These are phyloP conservation scores for Phalera bucephala DNA, from an alignment of 2,888 invertebrate genomes.

Conservation along the genomic window DNA sequence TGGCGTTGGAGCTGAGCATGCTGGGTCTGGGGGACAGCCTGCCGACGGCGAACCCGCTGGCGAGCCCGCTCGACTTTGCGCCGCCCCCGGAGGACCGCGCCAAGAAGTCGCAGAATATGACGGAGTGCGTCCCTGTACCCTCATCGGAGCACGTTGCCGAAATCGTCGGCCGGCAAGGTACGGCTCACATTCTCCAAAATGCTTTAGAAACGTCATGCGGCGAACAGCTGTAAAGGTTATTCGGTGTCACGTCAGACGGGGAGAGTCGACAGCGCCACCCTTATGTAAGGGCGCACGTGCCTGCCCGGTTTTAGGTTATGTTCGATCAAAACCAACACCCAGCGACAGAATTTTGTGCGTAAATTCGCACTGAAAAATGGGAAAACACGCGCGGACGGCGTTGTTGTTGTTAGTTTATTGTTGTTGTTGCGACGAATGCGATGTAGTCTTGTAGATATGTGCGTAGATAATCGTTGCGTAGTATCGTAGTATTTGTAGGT, in stretches of 20 bases:
- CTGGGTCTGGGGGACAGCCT: constrained; percentile 88
- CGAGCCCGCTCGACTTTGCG: constrained; percentile 77
- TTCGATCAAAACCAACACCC: constrained; percentile 59
- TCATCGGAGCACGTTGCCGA: constrained; percentile 99
- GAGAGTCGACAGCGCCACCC: constrained; percentile 55
- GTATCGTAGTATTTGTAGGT: constrained; percentile 2
- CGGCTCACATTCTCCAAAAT: constrained; percentile 15
- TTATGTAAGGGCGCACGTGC: constrained; percentile 80
- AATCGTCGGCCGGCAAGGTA: constrained; percentile 99
- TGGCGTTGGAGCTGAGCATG: constrained; percentile 96
- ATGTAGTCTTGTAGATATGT: constrained; percentile 6
- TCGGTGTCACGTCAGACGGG: constrained; percentile 37
- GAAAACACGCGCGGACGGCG: constrained; percentile 24
- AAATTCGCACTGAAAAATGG: constrained; percentile 11
- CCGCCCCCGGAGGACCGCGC: constrained; percentile 90
- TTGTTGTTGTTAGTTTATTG: no score
- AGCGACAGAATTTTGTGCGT: constrained; percentile 29
- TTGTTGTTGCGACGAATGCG: constrained; percentile 11
- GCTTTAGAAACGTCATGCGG: constrained; percentile 2
- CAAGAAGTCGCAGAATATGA: constrained; percentile 99
- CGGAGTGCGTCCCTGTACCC: constrained; percentile 99
- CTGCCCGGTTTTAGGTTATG: constrained; percentile 69
- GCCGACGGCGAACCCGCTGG: no score
- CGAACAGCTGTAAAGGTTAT: constrained; percentile 56
- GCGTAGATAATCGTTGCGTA: constrained; percentile 4